Evolutionary conservation across 2,888 invertebrate genomes (phyloP).

Genomic region (Amphipoea lucens): DNA sequence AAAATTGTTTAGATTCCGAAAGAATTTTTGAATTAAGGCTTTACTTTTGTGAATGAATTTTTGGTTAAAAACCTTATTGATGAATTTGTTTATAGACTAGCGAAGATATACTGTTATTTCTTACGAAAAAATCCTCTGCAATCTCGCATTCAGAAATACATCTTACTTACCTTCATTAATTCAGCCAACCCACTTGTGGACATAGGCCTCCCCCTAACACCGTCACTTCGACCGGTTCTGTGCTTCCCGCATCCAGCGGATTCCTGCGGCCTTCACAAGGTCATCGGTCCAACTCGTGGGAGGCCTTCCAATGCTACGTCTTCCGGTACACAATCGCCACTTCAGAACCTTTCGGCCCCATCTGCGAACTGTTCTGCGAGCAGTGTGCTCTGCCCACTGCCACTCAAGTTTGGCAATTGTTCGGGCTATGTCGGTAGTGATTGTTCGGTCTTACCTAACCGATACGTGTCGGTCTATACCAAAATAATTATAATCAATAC

Average conservation of each 20-base stretch:
- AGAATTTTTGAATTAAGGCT: constrained; percentile 10
- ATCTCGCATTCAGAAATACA: not conserved
- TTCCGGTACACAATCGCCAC: not conserved
- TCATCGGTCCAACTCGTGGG: not conserved
- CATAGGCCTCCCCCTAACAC: too few relatives aligned
- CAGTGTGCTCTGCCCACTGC: too few relatives aligned
- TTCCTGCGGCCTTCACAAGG: not conserved
- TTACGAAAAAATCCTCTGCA: not conserved
- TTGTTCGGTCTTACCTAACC: too few relatives aligned
- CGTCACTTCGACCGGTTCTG: not conserved
- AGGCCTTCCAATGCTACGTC: not conserved
- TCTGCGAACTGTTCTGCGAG: too few relatives aligned
- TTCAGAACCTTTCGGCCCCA: not conserved
- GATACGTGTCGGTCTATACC: not conserved
- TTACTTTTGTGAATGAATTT: not conserved
- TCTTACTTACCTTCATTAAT: not conserved
- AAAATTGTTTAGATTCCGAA: constrained; percentile 21
- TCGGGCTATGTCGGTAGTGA: too few relatives aligned
- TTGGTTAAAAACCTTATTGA: not conserved
- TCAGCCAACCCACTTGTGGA: too few relatives aligned
- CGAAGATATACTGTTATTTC: not conserved
- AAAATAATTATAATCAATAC: constrained; percentile 14
- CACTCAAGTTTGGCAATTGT: too few relatives aligned
- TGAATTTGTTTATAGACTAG: not conserved
- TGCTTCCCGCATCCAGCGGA: not conserved